Conservation (phyloP, 2,888 invertebrate species). For the Exephanes ischioxanthus region DNA sequence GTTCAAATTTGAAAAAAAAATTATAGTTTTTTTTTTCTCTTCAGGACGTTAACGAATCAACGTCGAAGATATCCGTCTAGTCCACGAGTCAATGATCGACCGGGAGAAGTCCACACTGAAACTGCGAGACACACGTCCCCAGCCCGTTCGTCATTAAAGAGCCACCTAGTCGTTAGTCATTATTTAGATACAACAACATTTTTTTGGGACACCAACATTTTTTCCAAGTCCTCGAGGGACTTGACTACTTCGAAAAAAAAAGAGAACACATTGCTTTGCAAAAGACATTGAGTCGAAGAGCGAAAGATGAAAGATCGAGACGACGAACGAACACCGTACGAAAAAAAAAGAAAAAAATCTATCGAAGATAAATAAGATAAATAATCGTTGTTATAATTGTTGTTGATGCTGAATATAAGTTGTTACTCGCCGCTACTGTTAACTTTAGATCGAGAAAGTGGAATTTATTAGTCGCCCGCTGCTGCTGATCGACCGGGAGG, state of each 20-base stretch:
- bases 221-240: neutral
- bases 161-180: slow-evolving; percentile 3
- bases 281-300: neutral
- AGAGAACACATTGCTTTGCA: neutral
- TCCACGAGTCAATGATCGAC: slow-evolving; percentile 28
- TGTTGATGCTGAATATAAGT: slow-evolving; percentile 81
- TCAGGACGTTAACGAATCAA: slow-evolving; percentile 1
- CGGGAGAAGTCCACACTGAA: slow-evolving; percentile 3
- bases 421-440: slow-evolving; percentile 79
- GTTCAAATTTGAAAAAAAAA: neutral
- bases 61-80: slow-evolving; percentile 17
- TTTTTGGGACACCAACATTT: neutral
- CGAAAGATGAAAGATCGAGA: neutral
- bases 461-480: slow-evolving; percentile 42
- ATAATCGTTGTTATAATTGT: slow-evolving; percentile 74
- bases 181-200: neutral
- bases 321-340: slow-evolving; percentile 35
- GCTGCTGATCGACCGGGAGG: slow-evolving; percentile 60
- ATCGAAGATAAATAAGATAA: slow-evolving; percentile 55
- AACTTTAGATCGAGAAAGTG: slow-evolving; percentile 70
- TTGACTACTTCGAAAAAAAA: neutral
- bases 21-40: neutral
- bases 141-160: neutral
- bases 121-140: neutral
- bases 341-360: slow-evolving; percentile 17